These are phyloP conservation scores for Circaetus gallicus DNA, from an alignment of 2,113 vertebrate genomes.

Conservation along the genomic window DNA sequence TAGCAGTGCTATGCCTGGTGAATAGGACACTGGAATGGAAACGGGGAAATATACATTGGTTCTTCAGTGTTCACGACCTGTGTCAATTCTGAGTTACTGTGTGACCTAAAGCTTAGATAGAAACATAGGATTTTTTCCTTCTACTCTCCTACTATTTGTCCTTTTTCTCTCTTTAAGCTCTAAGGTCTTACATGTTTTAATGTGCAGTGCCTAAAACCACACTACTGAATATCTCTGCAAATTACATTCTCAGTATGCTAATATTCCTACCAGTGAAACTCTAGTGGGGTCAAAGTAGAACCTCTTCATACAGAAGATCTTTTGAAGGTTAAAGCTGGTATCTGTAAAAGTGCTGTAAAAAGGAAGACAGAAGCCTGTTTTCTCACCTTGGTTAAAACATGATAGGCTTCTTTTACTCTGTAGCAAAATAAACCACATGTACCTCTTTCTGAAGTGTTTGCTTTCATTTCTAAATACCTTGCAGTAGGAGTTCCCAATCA, in stretches of 20 bases:
- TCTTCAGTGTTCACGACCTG: background rate
- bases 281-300: background rate
- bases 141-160: background rate
- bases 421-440: background rate
- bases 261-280: background rate
- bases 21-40: background rate
- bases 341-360: background rate
- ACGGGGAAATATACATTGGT: background rate
- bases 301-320: background rate
- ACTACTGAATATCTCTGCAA: background rate
- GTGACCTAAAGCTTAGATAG: background rate
- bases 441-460: background rate
- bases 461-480: background rate
- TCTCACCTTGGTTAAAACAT: fast-evolving
- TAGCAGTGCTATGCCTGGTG: background rate
- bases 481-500: background rate
- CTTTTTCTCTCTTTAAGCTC: background rate
- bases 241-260: background rate
- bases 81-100: background rate
- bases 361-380: background rate
- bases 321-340: background rate
- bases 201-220: background rate
- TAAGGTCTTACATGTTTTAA: background rate
- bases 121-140: background rate
- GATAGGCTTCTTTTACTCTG: background rate